Base-by-base conservation (phyloP, 2,113 vertebrate genomes). In the Prietella phreatophila region DNA sequence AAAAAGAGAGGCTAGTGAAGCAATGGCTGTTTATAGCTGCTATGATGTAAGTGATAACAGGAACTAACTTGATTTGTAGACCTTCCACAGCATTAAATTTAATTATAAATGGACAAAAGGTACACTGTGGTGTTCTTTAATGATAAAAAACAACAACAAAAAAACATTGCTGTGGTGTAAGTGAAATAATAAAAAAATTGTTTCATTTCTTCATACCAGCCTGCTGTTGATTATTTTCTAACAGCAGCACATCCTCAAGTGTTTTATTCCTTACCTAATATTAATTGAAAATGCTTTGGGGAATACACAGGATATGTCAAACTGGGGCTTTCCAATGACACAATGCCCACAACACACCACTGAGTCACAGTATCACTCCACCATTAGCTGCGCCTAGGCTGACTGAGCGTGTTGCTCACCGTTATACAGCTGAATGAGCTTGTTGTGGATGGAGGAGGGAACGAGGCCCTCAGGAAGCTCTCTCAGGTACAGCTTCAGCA, bases 401-500 rank as follows among this genome's bases (percentile, higher is more conserved):
- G 47, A 20, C 19, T 30, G 27, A 85, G n/a, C 61, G 25, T 27
- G 73, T 47, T 58, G 3, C 95, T 96, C 89, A 98, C 98, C 97
- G 91, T 96, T 94, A 80, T 96, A 94, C 71, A 94, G 94, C 83
- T 95, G 95, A 79, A 98, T 92, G 85, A 99, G 93, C 5, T 89
- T 95, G 65, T 94, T 94, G 27, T 96, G 95, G 19, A 97, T 90
- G 0, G 93, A 86, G 0, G 95, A 85, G 0, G 95, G 93, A n/a
- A 98, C 94, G 85, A 99, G 91, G 0, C 96, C 95, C 82, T 95
- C 96, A 0, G 97, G 98, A 60, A 99, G 92, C 73, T 98, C 96
- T 89, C 97, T 93, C 65, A 99, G 92, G 91, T 96, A 99, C 81
- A 95, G 94, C 88, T 99, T 99, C 55, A 99, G 89, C 89, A 99